These are phyloP conservation scores for Pipistrellus pipistrellus DNA, from an alignment of 2,797 vertebrate species.

Conservation along the genomic window DNA sequence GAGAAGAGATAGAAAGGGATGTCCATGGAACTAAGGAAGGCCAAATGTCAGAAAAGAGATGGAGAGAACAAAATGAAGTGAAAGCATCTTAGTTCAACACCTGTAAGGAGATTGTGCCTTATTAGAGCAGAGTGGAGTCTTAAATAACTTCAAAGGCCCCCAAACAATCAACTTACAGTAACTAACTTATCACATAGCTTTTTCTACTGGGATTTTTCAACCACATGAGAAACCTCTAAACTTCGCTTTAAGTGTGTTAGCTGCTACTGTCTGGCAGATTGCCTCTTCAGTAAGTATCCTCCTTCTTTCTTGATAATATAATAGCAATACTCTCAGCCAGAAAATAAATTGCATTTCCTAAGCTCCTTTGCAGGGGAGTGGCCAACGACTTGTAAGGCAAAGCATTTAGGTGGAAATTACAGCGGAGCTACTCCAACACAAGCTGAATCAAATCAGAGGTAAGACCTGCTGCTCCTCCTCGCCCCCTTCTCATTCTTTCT, in stretches of 20 bases:
- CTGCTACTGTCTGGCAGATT: background rate
- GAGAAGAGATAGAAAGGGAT: background rate
- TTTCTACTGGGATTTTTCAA: background rate
- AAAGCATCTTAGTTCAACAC: background rate
- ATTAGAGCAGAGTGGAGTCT: background rate
- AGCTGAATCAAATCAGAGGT: background rate
- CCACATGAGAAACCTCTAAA: background rate
- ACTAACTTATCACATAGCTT: background rate
- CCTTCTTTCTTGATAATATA: background rate
- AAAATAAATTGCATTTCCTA: background rate
- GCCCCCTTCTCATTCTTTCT: background rate
- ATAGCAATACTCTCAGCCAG: background rate
- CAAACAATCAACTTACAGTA: too few relatives aligned
- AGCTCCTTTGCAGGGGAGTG: background rate
- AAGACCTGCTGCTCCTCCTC: fast-evolving
- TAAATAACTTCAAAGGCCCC: background rate
- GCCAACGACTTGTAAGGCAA: background rate
- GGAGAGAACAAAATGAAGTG: background rate
- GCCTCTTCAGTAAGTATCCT: background rate
- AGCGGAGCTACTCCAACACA: too few relatives aligned
- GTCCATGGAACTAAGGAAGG: background rate
- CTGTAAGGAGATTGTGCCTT: background rate
- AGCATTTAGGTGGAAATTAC: background rate
- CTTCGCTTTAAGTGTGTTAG: background rate
- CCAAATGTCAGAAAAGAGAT: background rate